Base-by-base conservation (phyloP, 2,113 vertebrate species). In the Pluvialis apricaria region DNA sequence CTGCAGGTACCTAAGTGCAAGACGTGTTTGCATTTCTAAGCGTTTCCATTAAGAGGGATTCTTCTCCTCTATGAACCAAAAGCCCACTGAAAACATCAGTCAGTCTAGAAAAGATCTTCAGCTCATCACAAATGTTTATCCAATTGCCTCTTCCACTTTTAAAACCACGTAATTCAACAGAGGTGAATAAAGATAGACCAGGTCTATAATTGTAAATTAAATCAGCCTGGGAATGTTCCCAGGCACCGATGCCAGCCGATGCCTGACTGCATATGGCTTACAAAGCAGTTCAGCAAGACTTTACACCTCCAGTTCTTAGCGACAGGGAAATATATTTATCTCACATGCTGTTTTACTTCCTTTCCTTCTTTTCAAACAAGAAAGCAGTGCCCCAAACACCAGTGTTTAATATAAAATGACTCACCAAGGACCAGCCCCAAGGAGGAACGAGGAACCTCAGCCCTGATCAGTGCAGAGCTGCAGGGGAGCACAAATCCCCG, bases 381-480 rank as follows among this genome's bases (percentile, higher is more conserved):
- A 38, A 29, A 22, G 1, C 52, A 0, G 9, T 4, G 12, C 84
- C 89, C 76, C 45, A 5, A 11, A 11, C 2, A 5, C 38, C 42
- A 3, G 20, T 2, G 7, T 8, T 9, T 0, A 32, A 2, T 7
- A 3, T 0, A 1, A 4, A 54, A 11, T 0, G 11, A 95, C 94
- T 95, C 96, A 96, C 94, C 93, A 0, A 22, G 78, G 68, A 44
- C 65, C 80, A 16, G 75, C 70, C 72, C 68, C 54, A 3, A 9
- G 0, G 11, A 2, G 55, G 19, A 28, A 3, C 0, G 10, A 22
- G 54, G 81, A 84, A 5, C 10, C 36, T 13, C 58, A 73, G 72
- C 78, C 55, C 70, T 2, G 13, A 9, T 5, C 0, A 1, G 31
- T 1, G 13, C 69, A 4, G 81, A 64, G 49, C 68, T 5, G 55